Evolutionary conservation across 1,140 invertebrate species (phyloP), one percentile per base, ranked within the genome.

Genomic region (Lamellibrachia luymesi): DNA sequence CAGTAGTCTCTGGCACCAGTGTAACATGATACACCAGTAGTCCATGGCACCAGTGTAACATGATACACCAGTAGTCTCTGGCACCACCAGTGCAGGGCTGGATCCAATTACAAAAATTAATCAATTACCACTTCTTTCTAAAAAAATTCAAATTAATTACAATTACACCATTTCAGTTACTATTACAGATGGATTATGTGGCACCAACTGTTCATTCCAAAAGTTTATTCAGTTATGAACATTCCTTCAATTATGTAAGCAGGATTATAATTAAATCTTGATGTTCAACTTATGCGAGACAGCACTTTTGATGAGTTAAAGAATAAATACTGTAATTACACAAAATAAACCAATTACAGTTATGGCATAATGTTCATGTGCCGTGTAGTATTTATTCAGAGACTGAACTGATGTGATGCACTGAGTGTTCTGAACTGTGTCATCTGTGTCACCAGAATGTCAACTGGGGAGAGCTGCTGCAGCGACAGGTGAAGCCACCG

Each of bases 391-490:
- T 90, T 90, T 90, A 90, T 25, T 38, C 90, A 56, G 1, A 38
- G 52, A 56, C 52, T 56, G 13, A 6, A 7, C 52, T 56, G 6
- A 56, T 13, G 13, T 80, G 17, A 10, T 4, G 64, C 64, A 80
- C 25, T 80, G 13, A 13, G 52, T 56, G 64, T 17, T 2, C 25
- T 10, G 13, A 17, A 80, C 64, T 0, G 64, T 17, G 25, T 91
- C 22, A 13, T 49, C 17, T 91, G 10, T 91, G 90, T 91, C 50
- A 13, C 97, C 97, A 98, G 96, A 98, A 98, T 96, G 98, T 99
- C 94, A 97, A 98, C 93, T 99, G 99, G 99, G 99, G 99, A 95
- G 98, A 99, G 96, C 97, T 99, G 94, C 96, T 99, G 80, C 97
- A 98, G 94, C 97, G 99, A 95, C 98, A 98, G 96, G 97, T 99